Percentiles rank a stretch among this genome's conserved stretches.
Evolutionary conservation across 2,797 vertebrate species (phyloP).

Genomic region (Pangasius macronema): DNA sequence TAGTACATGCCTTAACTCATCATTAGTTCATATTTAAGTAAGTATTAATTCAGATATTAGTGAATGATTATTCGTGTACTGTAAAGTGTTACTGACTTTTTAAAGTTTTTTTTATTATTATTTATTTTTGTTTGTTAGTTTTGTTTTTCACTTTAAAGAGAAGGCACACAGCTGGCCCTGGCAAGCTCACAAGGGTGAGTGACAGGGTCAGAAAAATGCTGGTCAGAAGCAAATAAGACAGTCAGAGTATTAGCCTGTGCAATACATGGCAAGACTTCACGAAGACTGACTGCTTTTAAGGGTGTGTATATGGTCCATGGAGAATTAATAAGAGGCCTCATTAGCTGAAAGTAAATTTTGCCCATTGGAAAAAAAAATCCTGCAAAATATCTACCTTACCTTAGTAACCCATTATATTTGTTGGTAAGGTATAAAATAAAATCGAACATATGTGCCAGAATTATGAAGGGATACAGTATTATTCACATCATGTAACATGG

Average conservation of each 20-base stretch:
- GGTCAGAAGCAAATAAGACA: neutral
- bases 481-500: neutral
- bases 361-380: neutral
- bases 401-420: neutral
- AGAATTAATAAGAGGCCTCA: constrained; percentile 1
- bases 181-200: neutral
- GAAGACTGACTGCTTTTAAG: constrained; percentile 3
- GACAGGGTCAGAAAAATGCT: neutral
- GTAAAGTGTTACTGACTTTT: too few species aligned
- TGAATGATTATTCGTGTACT: too few species aligned
- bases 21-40: too few species aligned
- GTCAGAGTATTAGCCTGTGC: neutral
- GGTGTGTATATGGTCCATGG: neutral
- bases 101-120: neutral
- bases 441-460: neutral
- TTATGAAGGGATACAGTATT: neutral
- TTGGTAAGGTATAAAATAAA: neutral
- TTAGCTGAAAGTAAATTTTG: neutral
- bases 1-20: too few species aligned
- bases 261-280: neutral
- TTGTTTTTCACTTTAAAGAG: neutral
- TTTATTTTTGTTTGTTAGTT: neutral
- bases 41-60: too few species aligned
- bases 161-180: neutral
- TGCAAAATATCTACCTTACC: neutral